Percentiles rank a stretch among this genome's conserved stretches.
phyloP scores from a whole-genome alignment of 2,113 vertebrate genomes.

The Dascyllus trimaculatus region DNA sequence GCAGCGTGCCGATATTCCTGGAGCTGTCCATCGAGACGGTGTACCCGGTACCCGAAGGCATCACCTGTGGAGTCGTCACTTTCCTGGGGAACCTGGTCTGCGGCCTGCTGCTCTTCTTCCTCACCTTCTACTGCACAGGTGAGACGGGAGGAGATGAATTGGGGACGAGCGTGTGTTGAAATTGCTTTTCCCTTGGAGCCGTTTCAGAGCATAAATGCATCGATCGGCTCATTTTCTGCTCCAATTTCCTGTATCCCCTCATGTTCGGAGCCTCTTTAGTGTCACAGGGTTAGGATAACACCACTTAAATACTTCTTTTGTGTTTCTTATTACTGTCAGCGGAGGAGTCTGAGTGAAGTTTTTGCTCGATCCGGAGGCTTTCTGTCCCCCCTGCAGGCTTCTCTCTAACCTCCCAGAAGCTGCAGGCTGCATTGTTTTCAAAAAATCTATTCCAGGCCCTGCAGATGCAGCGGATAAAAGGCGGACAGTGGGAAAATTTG shows the following conservation, averaged over 20 bases:
- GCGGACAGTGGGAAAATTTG: slow-evolving; percentile 34
- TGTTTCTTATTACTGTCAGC: background rate
- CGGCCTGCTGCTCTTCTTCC: slow-evolving; percentile 94
- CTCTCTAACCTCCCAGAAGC: slow-evolving; percentile 1
- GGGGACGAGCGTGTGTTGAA: background rate
- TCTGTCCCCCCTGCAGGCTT: background rate
- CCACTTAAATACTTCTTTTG: background rate
- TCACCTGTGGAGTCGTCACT: slow-evolving; percentile 97
- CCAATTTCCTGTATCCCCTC: background rate
- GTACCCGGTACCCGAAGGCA: slow-evolving; percentile 98
- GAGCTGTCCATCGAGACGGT: slow-evolving; percentile 98
- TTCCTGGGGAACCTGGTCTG: slow-evolving; percentile 96
- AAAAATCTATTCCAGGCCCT: slow-evolving; percentile 40
- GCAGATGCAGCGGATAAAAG: slow-evolving; percentile 43
- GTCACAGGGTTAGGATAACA: background rate
- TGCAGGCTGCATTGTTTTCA: slow-evolving; percentile 34
- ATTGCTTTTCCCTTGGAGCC: background rate
- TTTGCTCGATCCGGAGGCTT: background rate
- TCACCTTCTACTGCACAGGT: slow-evolving; percentile 97
- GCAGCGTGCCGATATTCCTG: slow-evolving; percentile 97
- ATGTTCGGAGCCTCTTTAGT: background rate
- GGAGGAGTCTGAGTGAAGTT: background rate
- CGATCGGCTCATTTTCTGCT: background rate
- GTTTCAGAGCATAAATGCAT: background rate
- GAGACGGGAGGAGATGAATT: slow-evolving; percentile 28